Conservation (phyloP, 2,797 vertebrate species). For the Acropternis orthonyx region DNA sequence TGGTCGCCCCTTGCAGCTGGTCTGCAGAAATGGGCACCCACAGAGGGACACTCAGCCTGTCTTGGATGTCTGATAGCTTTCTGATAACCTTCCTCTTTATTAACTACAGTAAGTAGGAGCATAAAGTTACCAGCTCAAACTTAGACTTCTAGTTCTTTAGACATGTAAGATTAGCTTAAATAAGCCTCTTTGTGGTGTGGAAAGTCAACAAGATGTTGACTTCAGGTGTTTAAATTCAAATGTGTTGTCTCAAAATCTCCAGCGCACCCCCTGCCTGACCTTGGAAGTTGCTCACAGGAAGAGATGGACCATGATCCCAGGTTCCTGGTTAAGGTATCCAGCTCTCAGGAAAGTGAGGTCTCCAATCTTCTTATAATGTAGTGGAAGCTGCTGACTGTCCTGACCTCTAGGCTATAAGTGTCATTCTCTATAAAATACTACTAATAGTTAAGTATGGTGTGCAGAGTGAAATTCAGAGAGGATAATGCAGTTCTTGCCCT, state of each 20-base stretch:
- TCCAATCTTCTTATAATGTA: neutral
- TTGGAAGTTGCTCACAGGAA: neutral
- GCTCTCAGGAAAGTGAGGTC: neutral
- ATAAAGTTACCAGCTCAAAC: neutral
- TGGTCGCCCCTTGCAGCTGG: neutral
- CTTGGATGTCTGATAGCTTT: neutral
- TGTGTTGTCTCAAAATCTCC: neutral
- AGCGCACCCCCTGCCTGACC: neutral
- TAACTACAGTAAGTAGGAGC: neutral
- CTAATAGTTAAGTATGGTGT: neutral
- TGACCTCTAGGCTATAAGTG: neutral
- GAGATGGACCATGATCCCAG: accelerated
- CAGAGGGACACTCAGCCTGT: neutral
- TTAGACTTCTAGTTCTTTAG: neutral
- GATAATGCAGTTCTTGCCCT: neutral
- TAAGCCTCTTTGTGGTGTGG: neutral
- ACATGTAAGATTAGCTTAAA: neutral
- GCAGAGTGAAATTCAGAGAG: neutral
- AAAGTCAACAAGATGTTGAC: neutral
- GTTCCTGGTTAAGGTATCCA: neutral
- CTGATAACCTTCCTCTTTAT: neutral
- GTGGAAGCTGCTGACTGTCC: neutral
- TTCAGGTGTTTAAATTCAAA: neutral
- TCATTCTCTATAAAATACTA: neutral
- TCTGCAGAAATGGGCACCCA: neutral